Percentiles rank a stretch among this genome's conserved stretches.
Conservation (phyloP, 2,888 invertebrate genomes). For the Pemphredon lugubris region DNA sequence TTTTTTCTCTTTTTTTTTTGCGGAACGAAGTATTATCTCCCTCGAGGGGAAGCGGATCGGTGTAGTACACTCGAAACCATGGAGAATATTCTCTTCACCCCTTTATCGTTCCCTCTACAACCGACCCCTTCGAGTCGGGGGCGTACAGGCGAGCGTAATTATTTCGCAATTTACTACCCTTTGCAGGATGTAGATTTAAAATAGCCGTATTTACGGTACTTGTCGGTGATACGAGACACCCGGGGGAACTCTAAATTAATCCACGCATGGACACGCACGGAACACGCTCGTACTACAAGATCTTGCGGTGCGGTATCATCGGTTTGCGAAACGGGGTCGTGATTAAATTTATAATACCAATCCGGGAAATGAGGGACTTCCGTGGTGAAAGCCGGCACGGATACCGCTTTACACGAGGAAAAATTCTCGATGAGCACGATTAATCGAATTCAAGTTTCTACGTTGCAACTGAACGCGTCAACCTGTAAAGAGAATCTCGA, state of each 20-base stretch:
- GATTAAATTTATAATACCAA: constrained; percentile 7
- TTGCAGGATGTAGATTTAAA: constrained; percentile 74
- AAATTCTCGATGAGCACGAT: no score
- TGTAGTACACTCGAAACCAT: constrained; percentile 68
- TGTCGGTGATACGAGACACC: constrained; percentile 69
- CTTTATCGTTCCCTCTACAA: constrained; percentile 57
- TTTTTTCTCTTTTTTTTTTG: constrained; percentile 26
- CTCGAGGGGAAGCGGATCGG: constrained; percentile 57
- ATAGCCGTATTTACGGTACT: constrained; percentile 74
- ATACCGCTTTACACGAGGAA: no score
- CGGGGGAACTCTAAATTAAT: constrained; percentile 66
- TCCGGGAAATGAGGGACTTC: no score
- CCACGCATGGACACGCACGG: constrained; percentile 53
- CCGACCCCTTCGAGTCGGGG: constrained; percentile 58
- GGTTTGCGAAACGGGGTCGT: constrained; percentile 27
- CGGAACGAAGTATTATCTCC: constrained; percentile 63
- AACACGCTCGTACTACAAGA: constrained; percentile 46
- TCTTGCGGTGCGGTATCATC: constrained; percentile 24
- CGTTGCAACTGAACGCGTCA: no score
- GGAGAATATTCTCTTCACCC: constrained; percentile 66
- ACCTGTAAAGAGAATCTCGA: no score
- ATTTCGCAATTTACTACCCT: constrained; percentile 77
- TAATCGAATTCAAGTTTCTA: no score
- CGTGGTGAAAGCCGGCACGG: no score
- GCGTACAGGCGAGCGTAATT: constrained; percentile 70